Evolutionary conservation across 2,888 invertebrate genomes (phyloP), one percentile per base, ranked within the genome.

Genomic region (Pristionchus entomophagus): DNA sequence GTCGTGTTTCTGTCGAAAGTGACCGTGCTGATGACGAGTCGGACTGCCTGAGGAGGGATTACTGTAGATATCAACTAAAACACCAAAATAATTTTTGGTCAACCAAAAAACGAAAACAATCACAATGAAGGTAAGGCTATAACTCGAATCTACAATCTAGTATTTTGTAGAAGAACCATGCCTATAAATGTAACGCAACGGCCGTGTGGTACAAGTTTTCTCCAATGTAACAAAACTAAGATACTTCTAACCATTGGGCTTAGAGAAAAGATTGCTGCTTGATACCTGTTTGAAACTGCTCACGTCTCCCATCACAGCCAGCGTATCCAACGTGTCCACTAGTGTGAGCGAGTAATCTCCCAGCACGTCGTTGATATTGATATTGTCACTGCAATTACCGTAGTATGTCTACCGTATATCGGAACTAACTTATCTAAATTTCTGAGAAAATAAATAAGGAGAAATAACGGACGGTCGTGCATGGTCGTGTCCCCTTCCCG

Each of bases 351-450:
- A 95, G 92, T 95, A 96, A 91, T 95, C 95, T 62, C 96, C 96
- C 6, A 96, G 94, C 14, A 95, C 95, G 94, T 96, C 96, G 94
- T 96, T 96, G 86, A 96, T 95, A 91, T 96, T 96, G 88, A 96
- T 95, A 91, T 96, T 96, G 86, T 95, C 94, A 87, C 95, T 95
- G 92, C 88, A 94, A 94, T 56, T 51, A 51, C 38, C 26, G 26
- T 53, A 10, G n/a, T 29, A 56, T 49, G 56, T n/a, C 59, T 10
- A 19, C 26, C 22, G 38, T 5, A 38, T 17, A 32, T n/a, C n/a
- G 1, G 14, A 14, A 10, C 2, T 51, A 59, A 8, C 29, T 26
- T 26, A 22, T 26, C 22, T 59, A 26, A 26, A 19, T 53, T 45
- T 6, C 45, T 45, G 45, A 45, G 14, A 45, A 45, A 45, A 45